Evolutionary conservation across 1,140 invertebrate species (phyloP), one percentile per base, ranked within the genome.

Genomic region (Stenopsyche tienmushanensis): DNA sequence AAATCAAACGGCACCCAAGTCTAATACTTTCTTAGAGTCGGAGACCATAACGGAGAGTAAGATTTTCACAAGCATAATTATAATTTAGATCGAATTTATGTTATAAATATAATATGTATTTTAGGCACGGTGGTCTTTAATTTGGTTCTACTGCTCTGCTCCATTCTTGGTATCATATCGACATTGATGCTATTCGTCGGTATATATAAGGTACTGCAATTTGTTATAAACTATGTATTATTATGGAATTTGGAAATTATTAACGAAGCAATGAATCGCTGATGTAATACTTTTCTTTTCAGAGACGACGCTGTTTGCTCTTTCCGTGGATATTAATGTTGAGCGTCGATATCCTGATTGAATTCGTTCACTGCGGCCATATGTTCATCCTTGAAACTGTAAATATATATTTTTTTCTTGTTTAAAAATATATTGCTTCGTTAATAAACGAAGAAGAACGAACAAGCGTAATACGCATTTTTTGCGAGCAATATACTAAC

Each of bases 21-120:
- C 78, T 17, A 59, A 60, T 5, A 81, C 75, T 53, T 71, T 81
- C 23, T 66, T 82, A 2, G 79, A 80, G 59, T 64, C 73, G 1
- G 73, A 73, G 3, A 76, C 70, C 23, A 75, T 82, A 62, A 79
- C 79, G 2, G 76, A 75, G 18, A 75, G 80, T 82, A 72, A 77
- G 76, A 74, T 42, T 41, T n/a, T n/a, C n/a, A n/a, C n/a, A n/a
- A n/a, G n/a, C n/a, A n/a, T n/a, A n/a, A n/a, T n/a, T n/a, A n/a
- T n/a, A n/a, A n/a, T n/a, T n/a, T 42, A 13, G 9, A 2, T 17
- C 41, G 9, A 3, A 15, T 42, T 42, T 17, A 9, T 42, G 9
- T 17, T 3, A 49, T 5, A 15, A 20, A 20, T 5, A 17, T 49
- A 15, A 15, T n/a, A 24, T 52, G 1, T 52, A n/a, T 52, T 52